These are phyloP conservation scores for Protonibea diacanthus DNA, from an alignment of 2,797 vertebrate species.

Conservation along the genomic window DNA sequence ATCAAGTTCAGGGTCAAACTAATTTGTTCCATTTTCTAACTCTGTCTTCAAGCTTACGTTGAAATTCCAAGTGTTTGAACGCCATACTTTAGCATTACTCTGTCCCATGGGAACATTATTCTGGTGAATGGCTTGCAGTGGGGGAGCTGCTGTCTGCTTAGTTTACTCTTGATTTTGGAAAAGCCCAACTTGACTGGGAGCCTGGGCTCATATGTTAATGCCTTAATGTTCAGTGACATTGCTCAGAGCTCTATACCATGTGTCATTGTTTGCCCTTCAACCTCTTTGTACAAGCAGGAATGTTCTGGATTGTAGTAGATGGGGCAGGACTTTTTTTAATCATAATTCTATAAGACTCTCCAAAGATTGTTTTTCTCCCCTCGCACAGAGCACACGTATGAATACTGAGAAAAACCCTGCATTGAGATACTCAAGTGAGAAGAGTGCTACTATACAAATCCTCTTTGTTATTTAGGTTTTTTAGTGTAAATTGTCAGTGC, in stretches of 20 bases:
- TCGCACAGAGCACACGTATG: background rate
- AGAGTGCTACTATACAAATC: background rate
- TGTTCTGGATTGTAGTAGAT: slow-evolving; percentile 31
- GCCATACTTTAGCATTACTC: slow-evolving; percentile 26
- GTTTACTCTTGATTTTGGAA: slow-evolving; percentile 74
- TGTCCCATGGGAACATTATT: slow-evolving; percentile 60
- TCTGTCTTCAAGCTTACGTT: slow-evolving; percentile 33
- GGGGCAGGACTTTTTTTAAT: background rate
- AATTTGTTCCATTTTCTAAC: slow-evolving; percentile 48
- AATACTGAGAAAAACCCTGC: background rate
- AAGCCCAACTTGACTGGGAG: slow-evolving; percentile 74
- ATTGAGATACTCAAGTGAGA: background rate
- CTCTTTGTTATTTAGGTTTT: background rate
- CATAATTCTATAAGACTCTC: background rate
- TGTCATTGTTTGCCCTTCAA: slow-evolving; percentile 80
- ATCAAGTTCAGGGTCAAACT: slow-evolving; percentile 45
- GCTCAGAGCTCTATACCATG: slow-evolving; percentile 74
- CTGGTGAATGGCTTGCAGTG: slow-evolving; percentile 38
- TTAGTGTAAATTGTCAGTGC: background rate
- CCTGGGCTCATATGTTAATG: slow-evolving; percentile 73
- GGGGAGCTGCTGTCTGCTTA: slow-evolving; percentile 67
- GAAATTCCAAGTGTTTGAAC: slow-evolving; percentile 49
- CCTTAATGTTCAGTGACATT: slow-evolving; percentile 81
- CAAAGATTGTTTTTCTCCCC: background rate
- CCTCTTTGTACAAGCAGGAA: slow-evolving; percentile 66